Base-by-base conservation (phyloP, 2,797 vertebrate species). In the Toxotes lorentzi region DNA sequence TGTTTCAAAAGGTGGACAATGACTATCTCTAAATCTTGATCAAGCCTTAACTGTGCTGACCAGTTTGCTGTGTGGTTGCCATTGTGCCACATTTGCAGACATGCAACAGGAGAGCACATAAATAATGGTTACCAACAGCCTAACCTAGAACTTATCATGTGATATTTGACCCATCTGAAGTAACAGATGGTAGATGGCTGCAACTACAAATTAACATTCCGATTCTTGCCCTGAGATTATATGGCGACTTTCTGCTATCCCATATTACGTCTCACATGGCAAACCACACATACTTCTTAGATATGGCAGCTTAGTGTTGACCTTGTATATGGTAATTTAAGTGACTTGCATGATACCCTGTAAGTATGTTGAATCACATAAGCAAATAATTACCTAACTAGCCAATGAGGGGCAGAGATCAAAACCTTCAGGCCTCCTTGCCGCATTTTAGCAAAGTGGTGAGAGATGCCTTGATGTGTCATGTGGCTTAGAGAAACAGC, bases 381-480 rank as follows among this genome's bases (percentile, higher is more conserved):
- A 78, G 32, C 56, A 59, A 63, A 71, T 57, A 69, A 38, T 11
- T 41, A 50, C 38, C 41, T 23, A 30, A 66, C 58, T 11, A 6
- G 11, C 2, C 59, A 63, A 23, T 11, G 24, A 61, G 17, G 41
- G 19, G 41, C 8, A 59, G 59, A 32, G 48, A 63, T 59, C 58
- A 47, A 34, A 14, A 43, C 76, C 23, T 67, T 66, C 66, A 75
- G 40, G 47, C 56, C 24, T 17, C 32, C 43, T 5, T 40, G 73
- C 41, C 69, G 68, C 58, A 67, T 86, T 87, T 89, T 85, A 88
- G 59, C 72, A 64, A 70, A 66, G 34, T 50, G 83, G 57, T 85
- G 90, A 82, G 73, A 91, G 83, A 73, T 86, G 81, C 62, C 75
- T 62, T 5, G 43, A 61, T 58, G 53, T 76, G 83, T 80, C 85